Conservation (phyloP, 2,797 vertebrate species). For the Erpetoichthys calabaricus region DNA sequence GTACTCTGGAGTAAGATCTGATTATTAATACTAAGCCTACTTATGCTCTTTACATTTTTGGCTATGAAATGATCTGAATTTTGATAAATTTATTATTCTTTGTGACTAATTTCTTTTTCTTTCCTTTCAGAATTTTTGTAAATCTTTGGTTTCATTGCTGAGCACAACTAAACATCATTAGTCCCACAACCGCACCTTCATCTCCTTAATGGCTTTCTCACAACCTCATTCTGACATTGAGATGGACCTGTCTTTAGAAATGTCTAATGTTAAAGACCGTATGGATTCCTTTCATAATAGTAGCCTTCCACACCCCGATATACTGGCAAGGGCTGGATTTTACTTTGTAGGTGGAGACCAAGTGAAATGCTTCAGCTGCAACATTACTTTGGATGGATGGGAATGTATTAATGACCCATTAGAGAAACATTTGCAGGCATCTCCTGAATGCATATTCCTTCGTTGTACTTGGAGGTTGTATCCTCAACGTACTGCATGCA, state of each 20-base stretch:
- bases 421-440: slow-evolving; percentile 63
- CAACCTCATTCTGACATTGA: slow-evolving; percentile 26
- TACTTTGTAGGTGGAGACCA: slow-evolving; percentile 73
- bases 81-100: too few species aligned
- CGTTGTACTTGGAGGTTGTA: slow-evolving; percentile 37
- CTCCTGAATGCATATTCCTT: slow-evolving; percentile 74
- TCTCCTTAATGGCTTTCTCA: slow-evolving; percentile 31
- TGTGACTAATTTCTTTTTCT: too few species aligned
- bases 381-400: slow-evolving; percentile 67
- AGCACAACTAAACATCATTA: too few species aligned
- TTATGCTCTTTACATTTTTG: too few species aligned
- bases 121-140: too few species aligned
- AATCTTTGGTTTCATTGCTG: too few species aligned
- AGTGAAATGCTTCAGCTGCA: slow-evolving; percentile 80
- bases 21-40: too few species aligned
- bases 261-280: slow-evolving; percentile 48
- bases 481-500: slow-evolving; percentile 17
- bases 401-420: slow-evolving; percentile 55
- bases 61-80: too few species aligned
- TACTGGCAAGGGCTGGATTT: slow-evolving; percentile 73
- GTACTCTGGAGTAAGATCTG: too few species aligned
- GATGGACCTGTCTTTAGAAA: slow-evolving; percentile 37
- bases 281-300: slow-evolving; percentile 52
- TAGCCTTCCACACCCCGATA: slow-evolving; percentile 48
- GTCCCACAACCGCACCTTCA: too few species aligned